These are phyloP conservation scores for Trachymyrmex septentrionalis DNA, from an alignment of 1,140 invertebrate species.

Conservation along the genomic window DNA sequence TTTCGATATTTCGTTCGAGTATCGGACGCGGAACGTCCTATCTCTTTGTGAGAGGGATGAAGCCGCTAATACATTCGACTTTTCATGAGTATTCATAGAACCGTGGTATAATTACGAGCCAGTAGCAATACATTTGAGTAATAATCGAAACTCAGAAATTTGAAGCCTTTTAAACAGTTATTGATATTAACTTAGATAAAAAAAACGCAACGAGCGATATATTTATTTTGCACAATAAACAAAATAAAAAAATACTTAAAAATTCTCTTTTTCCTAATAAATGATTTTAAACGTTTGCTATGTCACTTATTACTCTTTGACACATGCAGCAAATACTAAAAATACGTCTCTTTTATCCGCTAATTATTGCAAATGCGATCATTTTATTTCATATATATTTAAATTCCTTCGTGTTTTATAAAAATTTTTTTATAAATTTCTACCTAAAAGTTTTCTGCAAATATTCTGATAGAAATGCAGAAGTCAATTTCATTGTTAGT, in stretches of 20 bases:
- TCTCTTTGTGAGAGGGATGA: slow-evolving; percentile 49
- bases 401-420: slow-evolving; percentile 10
- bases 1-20: slow-evolving; percentile 58
- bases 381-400: slow-evolving; percentile 5
- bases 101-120: slow-evolving; percentile 45
- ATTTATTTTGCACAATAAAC: not conserved
- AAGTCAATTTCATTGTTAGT: not conserved
- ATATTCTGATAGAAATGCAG: slow-evolving; percentile 31
- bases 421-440: slow-evolving; percentile 28
- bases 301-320: not conserved
- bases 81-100: slow-evolving; percentile 27
- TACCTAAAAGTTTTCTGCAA: slow-evolving; percentile 2
- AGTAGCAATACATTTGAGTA: slow-evolving; percentile 34
- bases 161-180: slow-evolving; percentile 41
- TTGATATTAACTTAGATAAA: slow-evolving; percentile 35
- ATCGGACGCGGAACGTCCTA: slow-evolving; percentile 25
- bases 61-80: slow-evolving; percentile 49
- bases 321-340: slow-evolving; percentile 10
- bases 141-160: slow-evolving; percentile 29
- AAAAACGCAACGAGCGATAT: not conserved
- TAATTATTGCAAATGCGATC: not conserved
- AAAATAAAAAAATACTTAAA: not conserved
- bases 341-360: not conserved
- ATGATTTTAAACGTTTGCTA: not conserved
- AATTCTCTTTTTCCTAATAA: not conserved